These are phyloP conservation scores for Clusia tigrina DNA, from an alignment of 2,888 invertebrate genomes.

Conservation along the genomic window DNA sequence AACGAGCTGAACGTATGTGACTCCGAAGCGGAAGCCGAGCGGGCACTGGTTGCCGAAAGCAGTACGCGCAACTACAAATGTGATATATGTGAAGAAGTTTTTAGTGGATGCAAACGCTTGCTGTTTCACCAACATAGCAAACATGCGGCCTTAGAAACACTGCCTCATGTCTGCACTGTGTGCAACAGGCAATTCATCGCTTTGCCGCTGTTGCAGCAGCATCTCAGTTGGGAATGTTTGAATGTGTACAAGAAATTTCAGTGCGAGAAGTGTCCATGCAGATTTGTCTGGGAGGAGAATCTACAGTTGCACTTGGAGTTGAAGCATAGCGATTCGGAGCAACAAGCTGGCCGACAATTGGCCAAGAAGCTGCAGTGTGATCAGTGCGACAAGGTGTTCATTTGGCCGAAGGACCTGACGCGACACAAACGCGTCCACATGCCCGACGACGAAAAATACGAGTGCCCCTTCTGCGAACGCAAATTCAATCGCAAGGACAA, in stretches of 20 bases:
- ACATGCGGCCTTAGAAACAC: conserved; percentile 55
- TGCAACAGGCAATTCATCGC: conserved; percentile 68
- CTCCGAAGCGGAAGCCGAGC: conserved; percentile 54
- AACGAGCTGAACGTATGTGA: conserved; percentile 58
- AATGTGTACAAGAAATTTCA: conserved; percentile 45
- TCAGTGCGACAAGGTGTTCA: conserved; percentile 72
- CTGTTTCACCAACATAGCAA: conserved; percentile 49
- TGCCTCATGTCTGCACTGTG: conserved; percentile 65
- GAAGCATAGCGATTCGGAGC: conserved; percentile 49
- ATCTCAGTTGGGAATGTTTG: conserved; percentile 63
- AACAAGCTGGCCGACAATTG: conserved; percentile 39
- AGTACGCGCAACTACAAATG: conserved; percentile 41
- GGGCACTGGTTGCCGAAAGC: conserved; percentile 18
- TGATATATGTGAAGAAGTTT: conserved; percentile 46
- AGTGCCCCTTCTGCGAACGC: conserved; percentile 69
- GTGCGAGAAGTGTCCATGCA: conserved; percentile 51
- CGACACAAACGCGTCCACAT: conserved; percentile 73
- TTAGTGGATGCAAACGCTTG: conserved; percentile 42
- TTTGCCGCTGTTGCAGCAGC: conserved; percentile 66
- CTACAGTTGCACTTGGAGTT: conserved; percentile 45
- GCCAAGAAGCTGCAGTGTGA: conserved; percentile 68
- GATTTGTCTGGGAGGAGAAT: conserved; percentile 58
- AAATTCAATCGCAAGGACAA: conserved; percentile 70
- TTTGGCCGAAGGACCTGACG: conserved; percentile 71
- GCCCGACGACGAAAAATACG: conserved; percentile 66